Conservation (phyloP, 1,140 invertebrate species). For the Coptotermes formosanus region DNA sequence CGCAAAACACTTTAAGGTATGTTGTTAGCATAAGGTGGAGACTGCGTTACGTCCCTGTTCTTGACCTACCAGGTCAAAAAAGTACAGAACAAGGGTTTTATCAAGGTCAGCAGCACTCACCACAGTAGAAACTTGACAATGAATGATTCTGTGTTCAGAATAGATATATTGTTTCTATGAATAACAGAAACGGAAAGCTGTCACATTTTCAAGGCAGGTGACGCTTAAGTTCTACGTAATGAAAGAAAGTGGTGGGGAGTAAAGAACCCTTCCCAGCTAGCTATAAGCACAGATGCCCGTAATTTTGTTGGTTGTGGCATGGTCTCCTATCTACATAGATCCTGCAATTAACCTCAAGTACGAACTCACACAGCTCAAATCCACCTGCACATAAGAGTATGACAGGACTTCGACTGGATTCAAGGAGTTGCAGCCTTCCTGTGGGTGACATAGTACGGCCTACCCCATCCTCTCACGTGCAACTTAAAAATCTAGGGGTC, state of each 20-base stretch:
- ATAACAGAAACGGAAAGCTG: not conserved
- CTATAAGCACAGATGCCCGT: not conserved
- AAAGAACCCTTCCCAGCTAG: not conserved
- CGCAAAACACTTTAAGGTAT: not conserved
- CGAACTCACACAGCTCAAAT: not conserved
- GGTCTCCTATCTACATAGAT: not conserved
- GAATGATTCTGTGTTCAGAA: not conserved
- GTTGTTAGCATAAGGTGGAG: not conserved
- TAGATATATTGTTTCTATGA: not conserved
- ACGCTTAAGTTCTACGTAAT: not conserved
- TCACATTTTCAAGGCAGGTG: not conserved
- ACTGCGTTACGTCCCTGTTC: not conserved
- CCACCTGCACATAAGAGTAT: not conserved
- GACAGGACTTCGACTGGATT: too few relatives aligned
- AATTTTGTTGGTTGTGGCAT: constrained; percentile 7
- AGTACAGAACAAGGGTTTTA: not conserved
- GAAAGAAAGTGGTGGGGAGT: not conserved
- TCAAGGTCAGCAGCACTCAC: not conserved
- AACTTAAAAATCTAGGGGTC: too few relatives aligned
- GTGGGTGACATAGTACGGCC: too few relatives aligned
- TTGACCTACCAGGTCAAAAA: not conserved
- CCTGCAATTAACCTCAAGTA: not conserved
- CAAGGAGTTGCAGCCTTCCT: too few relatives aligned
- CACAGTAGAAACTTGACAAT: not conserved
- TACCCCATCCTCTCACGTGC: too few relatives aligned